Conservation (phyloP, 2,888 invertebrate genomes). For the Drosophila fungiperda region DNA sequence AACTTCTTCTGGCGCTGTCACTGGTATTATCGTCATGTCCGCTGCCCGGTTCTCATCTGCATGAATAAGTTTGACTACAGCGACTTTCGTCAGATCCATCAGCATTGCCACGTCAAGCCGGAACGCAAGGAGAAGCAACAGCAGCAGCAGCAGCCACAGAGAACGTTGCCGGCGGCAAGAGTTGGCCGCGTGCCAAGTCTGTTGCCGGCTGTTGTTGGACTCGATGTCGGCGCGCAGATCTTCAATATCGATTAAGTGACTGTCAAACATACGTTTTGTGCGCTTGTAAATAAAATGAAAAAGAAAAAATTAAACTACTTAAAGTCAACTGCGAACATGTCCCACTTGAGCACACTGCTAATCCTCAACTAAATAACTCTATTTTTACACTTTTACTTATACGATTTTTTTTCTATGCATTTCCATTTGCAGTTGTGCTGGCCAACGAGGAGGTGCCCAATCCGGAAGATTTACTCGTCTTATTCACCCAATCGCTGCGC, state of each 20-base stretch:
- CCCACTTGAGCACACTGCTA: constrained; percentile 22
- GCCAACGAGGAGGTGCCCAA: constrained; percentile 83
- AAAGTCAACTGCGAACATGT: constrained; percentile 9
- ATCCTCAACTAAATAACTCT: constrained; percentile 10
- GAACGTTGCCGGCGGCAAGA: neutral
- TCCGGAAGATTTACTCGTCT: constrained; percentile 83
- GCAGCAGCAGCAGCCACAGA: neutral
- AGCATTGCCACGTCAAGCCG: constrained; percentile 82
- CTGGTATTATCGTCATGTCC: constrained; percentile 84
- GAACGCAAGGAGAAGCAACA: constrained; percentile 59
- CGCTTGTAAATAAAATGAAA: constrained; percentile 57
- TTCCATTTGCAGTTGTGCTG: constrained; percentile 79
- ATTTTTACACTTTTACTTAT: constrained; percentile 13
- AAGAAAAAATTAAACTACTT: constrained; percentile 5
- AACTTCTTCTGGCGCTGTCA: constrained; percentile 85
- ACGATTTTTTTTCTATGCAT: constrained; percentile 6
- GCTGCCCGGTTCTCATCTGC: constrained; percentile 84
- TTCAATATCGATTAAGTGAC: constrained; percentile 57
- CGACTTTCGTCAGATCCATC: constrained; percentile 84
- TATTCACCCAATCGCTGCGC: constrained; percentile 84
- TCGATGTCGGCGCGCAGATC: constrained; percentile 39
- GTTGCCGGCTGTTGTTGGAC: constrained; percentile 19
- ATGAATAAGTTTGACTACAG: constrained; percentile 84
- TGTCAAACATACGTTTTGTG: constrained; percentile 30
- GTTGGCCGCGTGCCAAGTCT: neutral